Conservation (phyloP, 2,888 invertebrate genomes). For the Neocrepidodera transversa region DNA sequence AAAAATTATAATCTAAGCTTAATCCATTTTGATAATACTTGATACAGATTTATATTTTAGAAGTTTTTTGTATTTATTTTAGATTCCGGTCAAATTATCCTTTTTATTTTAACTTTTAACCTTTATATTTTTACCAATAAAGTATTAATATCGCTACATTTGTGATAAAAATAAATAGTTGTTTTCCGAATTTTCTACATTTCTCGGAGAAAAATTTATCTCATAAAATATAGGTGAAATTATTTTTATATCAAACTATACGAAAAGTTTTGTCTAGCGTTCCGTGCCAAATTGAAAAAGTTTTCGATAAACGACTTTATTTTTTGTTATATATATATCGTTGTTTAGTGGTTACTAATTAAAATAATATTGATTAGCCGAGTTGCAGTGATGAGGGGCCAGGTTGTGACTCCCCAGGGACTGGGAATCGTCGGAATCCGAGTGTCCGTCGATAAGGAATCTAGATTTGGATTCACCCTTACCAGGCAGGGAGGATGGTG, state of each 20-base stretch:
- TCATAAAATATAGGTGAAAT: no score
- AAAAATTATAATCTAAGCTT: no score
- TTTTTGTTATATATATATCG: constrained; percentile 26
- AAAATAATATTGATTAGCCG: constrained; percentile 71
- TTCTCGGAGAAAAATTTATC: no score
- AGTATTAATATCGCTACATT: no score
- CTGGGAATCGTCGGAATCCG: constrained; percentile 96
- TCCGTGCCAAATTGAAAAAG: constrained; percentile 8
- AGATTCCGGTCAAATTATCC: no score
- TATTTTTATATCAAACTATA: neutral
- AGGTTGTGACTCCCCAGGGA: constrained; percentile 93
- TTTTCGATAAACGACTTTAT: constrained; percentile 17
- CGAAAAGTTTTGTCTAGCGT: constrained; percentile 21
- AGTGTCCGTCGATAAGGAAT: constrained; percentile 93
- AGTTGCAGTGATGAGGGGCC: constrained; percentile 98
- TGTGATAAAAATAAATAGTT: no score
- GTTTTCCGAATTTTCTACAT: no score
- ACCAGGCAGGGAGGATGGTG: constrained; percentile 94
- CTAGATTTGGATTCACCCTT: constrained; percentile 94
- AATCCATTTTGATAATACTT: no score
- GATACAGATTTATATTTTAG: no score
- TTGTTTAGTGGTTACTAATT: constrained; percentile 33
- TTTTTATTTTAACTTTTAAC: no score
- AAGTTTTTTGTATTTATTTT: no score
- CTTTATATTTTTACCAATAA: no score